A percentile compares a stretch with the other conserved stretches of the same genome.
Conservation (phyloP, 2,797 vertebrate species). For the Gila robusta region DNA sequence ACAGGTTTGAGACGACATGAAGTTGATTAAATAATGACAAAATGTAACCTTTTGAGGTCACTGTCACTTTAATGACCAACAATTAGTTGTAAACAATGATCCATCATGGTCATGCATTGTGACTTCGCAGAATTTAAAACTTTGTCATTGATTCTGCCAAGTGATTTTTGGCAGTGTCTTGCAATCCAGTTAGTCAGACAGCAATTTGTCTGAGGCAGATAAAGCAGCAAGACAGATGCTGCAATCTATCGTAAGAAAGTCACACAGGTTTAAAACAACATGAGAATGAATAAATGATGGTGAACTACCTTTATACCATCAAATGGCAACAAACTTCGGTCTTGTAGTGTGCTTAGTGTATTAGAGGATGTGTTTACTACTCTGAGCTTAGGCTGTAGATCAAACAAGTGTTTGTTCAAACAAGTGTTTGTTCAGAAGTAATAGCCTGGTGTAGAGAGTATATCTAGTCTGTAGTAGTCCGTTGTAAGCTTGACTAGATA, state of each 20-base stretch:
- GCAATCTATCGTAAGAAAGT: background rate
- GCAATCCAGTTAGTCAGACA: background rate
- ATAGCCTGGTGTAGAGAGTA: background rate
- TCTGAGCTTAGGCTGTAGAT: background rate
- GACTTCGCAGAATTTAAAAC: background rate
- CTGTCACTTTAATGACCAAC: background rate
- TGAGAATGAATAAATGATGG: background rate
- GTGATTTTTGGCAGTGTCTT: background rate
- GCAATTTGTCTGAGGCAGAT: background rate
- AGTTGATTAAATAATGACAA: background rate
- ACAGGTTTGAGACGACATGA: background rate
- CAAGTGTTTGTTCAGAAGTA: background rate
- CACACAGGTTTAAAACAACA: background rate
- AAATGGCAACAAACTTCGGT: background rate
- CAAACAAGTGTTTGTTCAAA: background rate
- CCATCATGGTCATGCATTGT: background rate
- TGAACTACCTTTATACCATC: background rate
- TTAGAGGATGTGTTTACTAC: background rate
- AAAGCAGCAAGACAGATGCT: background rate
- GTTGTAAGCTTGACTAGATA: conserved; percentile 5
- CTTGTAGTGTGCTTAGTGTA: background rate
- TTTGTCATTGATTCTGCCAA: background rate
- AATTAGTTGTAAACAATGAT: background rate
- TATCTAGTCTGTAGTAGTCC: background rate
- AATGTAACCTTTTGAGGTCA: background rate